Base-by-base conservation (phyloP, 2,113 vertebrate species). In the Sinocyclocheilus anophthalmus region DNA sequence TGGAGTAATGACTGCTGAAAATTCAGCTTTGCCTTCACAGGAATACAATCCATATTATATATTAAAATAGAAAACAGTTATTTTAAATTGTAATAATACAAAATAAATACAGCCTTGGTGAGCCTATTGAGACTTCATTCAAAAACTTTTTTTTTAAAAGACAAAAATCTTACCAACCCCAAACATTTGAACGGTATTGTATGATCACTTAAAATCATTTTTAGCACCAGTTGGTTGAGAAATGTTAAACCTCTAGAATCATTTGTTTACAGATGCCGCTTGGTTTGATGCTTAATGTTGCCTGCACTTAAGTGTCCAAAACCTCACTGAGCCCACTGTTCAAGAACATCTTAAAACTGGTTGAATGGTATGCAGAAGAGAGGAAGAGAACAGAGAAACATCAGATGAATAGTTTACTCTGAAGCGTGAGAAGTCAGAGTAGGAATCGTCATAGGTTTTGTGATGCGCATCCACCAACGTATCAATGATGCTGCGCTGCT, bases 401-500 rank as follows among this genome's bases (percentile, higher is more conserved):
- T 84, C 67, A 76, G 11, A 14, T 4, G 10, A 80, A 8, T 48
- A 2, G 7, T 55, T 0, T 89, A 99, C 98, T 95, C 98, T 94
- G 73, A 99, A 99, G 16, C 96, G 95, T 88, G 57, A 89, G 91
- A 99, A 99, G 93, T 99, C 97, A 0, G 97, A 91, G 5, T 99
- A 99, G 30, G 96, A 97, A 89, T 97, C 93, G 72, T 99, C 98
- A 0, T 94, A 99, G 91, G 98, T 99, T 90, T 97, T 99, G 94
- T 94, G 97, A 78, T 99, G 98, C 0, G 98, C 97, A 2, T 99
- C 97, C 12, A 99, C 93, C 87, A 99, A 95, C 8, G 90, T 42
- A 81, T 94, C 53, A 0, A 99, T 99, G 91, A 97, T 90, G 7
- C 77, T 93, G 85, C 95, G 96, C 92, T 99, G 98, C 85, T 98